These are phyloP conservation scores for Hyles lineata DNA, from an alignment of 2,888 invertebrate genomes.

Conservation along the genomic window DNA sequence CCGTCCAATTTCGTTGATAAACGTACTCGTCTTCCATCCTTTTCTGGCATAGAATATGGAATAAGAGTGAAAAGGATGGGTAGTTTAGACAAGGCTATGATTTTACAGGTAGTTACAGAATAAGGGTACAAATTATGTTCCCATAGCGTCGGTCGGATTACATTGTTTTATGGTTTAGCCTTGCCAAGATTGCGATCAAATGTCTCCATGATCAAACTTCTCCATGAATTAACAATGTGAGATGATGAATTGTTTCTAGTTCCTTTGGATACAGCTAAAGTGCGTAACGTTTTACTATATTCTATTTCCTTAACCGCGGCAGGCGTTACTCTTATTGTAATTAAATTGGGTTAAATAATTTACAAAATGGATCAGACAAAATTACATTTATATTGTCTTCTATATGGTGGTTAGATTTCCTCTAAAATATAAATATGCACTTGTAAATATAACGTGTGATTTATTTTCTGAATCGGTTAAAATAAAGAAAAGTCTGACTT, in stretches of 20 bases:
- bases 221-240: constrained; percentile 10
- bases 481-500: too few relatives aligned
- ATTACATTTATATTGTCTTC: too few relatives aligned
- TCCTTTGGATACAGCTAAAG: background rate
- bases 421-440: too few relatives aligned
- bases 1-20: constrained; percentile 32
- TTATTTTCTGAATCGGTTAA: too few relatives aligned
- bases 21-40: constrained; percentile 38
- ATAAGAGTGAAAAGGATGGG: background rate
- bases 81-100: constrained; percentile 15
- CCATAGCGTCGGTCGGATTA: constrained; percentile 18
- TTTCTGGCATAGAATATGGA: background rate
- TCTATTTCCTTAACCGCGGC: too few relatives aligned
- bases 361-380: background rate
- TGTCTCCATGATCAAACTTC: background rate
- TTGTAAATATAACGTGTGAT: too few relatives aligned
- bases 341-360: too few relatives aligned
- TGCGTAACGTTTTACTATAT: background rate
- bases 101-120: constrained; percentile 25
- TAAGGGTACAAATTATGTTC: constrained; percentile 16
- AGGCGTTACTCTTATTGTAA: background rate
- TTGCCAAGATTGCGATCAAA: constrained; percentile 2
- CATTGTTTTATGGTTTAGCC: background rate
- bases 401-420: too few relatives aligned
- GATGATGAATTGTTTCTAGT: constrained; percentile 15